Evolutionary conservation across 2,113 vertebrate species (phyloP).

Genomic region (Microtus richardsoni): DNA sequence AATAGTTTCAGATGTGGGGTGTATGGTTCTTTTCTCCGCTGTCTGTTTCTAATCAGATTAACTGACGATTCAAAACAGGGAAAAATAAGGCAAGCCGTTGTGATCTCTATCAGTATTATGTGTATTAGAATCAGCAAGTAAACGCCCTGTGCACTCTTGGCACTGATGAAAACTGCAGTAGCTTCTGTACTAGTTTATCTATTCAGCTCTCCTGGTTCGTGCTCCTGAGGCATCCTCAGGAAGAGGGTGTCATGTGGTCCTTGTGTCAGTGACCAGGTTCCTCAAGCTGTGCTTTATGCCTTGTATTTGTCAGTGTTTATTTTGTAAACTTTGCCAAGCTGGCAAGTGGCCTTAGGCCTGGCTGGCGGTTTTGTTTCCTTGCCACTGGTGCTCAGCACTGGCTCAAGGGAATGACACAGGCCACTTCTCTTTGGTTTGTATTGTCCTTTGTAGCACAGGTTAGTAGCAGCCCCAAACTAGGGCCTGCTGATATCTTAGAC

Average conservation of each 20-base stretch:
- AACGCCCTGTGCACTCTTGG: background rate
- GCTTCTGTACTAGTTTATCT: background rate
- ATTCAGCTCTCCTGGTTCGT: background rate
- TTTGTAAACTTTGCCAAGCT: background rate
- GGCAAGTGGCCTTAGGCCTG: background rate
- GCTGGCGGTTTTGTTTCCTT: background rate
- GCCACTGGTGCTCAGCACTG: background rate
- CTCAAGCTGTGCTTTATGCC: background rate
- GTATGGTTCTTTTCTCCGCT: background rate
- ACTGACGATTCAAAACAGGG: background rate
- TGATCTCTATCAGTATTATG: background rate
- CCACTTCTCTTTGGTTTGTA: constrained; percentile 19
- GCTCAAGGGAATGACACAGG: background rate
- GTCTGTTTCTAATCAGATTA: background rate
- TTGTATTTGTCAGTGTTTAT: background rate
- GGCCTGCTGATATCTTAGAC: background rate
- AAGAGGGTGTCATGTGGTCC: constrained; percentile 11
- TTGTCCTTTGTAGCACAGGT: background rate
- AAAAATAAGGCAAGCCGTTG: background rate
- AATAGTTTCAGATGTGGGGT: background rate
- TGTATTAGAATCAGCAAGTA: background rate
- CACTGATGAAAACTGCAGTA: background rate
- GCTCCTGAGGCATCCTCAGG: background rate
- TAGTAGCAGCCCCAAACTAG: background rate
- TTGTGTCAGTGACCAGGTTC: background rate